Percentiles rank a stretch among this genome's conserved stretches.
Conservation (phyloP, 2,113 vertebrate species). For the Albula goreensis region DNA sequence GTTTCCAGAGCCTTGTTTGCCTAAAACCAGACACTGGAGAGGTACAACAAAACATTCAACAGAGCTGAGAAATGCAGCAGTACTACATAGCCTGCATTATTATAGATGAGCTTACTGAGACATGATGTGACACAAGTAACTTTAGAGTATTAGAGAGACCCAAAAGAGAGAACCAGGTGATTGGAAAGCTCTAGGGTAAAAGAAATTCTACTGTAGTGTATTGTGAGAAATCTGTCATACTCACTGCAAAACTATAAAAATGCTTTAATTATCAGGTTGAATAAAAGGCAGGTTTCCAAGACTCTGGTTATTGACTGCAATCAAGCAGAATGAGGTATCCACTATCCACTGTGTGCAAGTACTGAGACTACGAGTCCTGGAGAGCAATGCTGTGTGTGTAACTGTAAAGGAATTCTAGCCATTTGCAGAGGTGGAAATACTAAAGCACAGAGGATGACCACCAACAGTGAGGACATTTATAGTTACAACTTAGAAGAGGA, state of each 20-base stretch:
- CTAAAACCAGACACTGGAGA: neutral
- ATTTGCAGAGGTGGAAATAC: neutral
- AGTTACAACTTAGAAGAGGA: neutral
- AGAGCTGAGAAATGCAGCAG: neutral
- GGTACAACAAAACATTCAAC: neutral
- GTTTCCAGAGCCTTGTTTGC: constrained; percentile 32
- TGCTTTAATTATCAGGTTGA: no score
- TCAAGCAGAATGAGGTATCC: no score
- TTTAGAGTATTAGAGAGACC: neutral
- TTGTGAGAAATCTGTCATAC: neutral
- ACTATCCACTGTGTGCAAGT: neutral
- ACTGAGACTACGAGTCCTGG: neutral
- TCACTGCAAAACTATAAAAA: neutral
- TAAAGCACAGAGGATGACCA: neutral
- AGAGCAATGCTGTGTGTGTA: neutral
- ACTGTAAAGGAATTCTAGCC: neutral
- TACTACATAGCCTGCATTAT: neutral
- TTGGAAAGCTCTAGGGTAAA: no score
- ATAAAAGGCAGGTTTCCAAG: neutral
- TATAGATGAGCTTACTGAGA: neutral
- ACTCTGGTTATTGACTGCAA: neutral
- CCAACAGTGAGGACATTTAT: neutral
- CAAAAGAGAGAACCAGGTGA: no score
- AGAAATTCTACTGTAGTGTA: no score
- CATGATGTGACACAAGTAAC: neutral